Percentiles rank a stretch among this genome's conserved stretches.
These are phyloP conservation scores for Cyanoliseus patagonus DNA, from an alignment of 2,113 vertebrate species.

Conservation along the genomic window DNA sequence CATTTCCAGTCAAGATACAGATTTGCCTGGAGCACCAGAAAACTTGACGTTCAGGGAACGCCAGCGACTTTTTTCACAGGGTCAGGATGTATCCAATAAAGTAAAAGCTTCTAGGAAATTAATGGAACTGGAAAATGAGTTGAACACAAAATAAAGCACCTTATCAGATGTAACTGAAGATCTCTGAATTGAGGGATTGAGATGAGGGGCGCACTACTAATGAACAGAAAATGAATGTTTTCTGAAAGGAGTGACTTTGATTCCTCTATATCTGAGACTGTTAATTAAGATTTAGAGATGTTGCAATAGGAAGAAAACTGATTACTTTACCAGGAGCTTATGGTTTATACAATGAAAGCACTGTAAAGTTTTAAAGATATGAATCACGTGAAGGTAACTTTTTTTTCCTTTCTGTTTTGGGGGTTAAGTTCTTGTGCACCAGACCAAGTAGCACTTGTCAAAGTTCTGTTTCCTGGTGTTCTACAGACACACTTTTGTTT, in stretches of 20 bases:
- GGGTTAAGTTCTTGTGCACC: conserved; percentile 59
- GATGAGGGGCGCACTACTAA: conserved; percentile 48
- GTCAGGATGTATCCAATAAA: conserved; percentile 95
- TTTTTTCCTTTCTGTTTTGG: conserved; percentile 45
- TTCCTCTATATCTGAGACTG: conserved; percentile 75
- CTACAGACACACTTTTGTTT: conserved; percentile 47
- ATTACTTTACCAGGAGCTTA: conserved; percentile 75
- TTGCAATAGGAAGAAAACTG: conserved; percentile 74
- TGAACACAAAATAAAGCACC: conserved; percentile 89
- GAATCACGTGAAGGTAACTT: conserved; percentile 75
- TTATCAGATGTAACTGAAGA: conserved; percentile 46
- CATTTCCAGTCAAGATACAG: conserved; percentile 82
- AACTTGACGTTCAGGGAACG: conserved; percentile 95
- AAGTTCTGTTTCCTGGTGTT: conserved; percentile 64
- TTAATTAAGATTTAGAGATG: conserved; percentile 75
- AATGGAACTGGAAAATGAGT: conserved; percentile 96
- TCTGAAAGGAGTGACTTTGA: conserved; percentile 61
- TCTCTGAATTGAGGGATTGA: conserved; percentile 33
- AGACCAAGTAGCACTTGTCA: conserved; percentile 44
- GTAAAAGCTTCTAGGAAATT: conserved; percentile 96
- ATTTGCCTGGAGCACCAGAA: conserved; percentile 87
- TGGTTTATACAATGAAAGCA: conserved; percentile 81
- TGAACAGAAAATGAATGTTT: conserved; percentile 37
- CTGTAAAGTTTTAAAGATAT: conserved; percentile 84
- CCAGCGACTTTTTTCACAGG: conserved; percentile 97